These are phyloP conservation scores for Sceliomorpha sp. DNA, from an alignment of 2,888 invertebrate genomes.

Conservation along the genomic window DNA sequence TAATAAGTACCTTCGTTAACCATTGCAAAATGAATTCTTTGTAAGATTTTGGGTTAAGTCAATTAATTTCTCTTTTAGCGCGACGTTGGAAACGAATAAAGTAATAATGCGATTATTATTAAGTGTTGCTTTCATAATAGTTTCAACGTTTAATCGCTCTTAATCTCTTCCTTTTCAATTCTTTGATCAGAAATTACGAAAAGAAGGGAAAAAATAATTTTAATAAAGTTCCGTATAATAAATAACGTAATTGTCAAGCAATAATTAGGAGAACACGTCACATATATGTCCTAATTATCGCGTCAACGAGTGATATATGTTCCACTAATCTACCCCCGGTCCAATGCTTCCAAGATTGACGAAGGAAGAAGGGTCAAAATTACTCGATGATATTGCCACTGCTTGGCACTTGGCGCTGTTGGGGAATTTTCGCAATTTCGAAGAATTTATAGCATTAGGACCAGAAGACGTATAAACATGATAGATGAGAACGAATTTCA, in stretches of 20 bases:
- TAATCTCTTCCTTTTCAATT: not conserved
- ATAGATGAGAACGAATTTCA: slow-evolving; percentile 10
- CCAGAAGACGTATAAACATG: slow-evolving; percentile 10
- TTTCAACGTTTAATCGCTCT: not conserved
- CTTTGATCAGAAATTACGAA: no score
- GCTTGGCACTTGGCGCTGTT: not conserved
- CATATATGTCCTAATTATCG: no score
- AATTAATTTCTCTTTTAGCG: slow-evolving; percentile 3
- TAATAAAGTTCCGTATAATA: no score
- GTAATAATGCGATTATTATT: not conserved
- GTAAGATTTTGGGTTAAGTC: slow-evolving; percentile 11
- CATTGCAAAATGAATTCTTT: slow-evolving; percentile 9
- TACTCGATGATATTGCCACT: no score
- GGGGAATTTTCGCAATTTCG: not conserved
- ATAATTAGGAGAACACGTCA: no score
- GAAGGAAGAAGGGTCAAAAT: no score
- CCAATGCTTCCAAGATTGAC: no score
- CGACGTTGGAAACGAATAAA: slow-evolving; percentile 1
- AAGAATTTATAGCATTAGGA: not conserved
- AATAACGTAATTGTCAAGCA: no score
- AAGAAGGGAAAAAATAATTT: no score
- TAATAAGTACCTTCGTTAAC: slow-evolving; percentile 11
- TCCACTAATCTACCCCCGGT: no score
- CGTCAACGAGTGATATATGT: no score
- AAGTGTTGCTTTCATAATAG: not conserved